Conservation (phyloP, 2,888 invertebrate species). For the Drosophila borealis region DNA sequence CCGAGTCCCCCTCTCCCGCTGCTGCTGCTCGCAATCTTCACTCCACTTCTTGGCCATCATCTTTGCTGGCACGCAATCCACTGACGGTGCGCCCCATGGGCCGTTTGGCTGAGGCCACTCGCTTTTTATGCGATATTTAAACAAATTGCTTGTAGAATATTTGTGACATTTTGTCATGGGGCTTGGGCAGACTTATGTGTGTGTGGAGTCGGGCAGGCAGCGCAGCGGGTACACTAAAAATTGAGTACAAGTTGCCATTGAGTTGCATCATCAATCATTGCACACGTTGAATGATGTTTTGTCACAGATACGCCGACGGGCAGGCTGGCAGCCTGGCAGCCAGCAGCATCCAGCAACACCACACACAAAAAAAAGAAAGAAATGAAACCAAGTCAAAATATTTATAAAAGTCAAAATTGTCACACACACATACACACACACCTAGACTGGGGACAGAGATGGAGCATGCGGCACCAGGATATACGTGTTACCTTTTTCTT, state of each 20-base stretch:
- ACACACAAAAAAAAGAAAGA: conserved; percentile 23
- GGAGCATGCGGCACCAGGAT: conserved; percentile 32
- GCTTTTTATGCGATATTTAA: conserved; percentile 80
- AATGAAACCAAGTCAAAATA: conserved; percentile 73
- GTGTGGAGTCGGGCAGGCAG: conserved; percentile 27
- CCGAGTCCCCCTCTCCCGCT: conserved; percentile 11
- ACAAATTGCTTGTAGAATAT: conserved; percentile 81
- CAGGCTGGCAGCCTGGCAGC: conserved; percentile 44
- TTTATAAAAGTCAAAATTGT: conserved; percentile 82
- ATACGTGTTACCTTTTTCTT: conserved; percentile 18
- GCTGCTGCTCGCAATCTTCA: not conserved
- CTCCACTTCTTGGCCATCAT: conserved; percentile 29
- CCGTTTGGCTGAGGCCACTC: conserved; percentile 35
- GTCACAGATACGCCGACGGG: conserved; percentile 77
- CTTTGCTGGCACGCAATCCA: conserved; percentile 58
- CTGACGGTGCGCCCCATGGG: conserved; percentile 59
- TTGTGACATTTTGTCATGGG: conserved; percentile 80
- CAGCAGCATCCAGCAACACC: conserved; percentile 30
- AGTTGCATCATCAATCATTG: conserved; percentile 81
- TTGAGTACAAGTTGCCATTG: conserved; percentile 80
- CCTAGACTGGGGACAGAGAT: conserved; percentile 32
- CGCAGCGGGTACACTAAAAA: conserved; percentile 70
- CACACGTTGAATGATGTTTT: conserved; percentile 80
- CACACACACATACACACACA: conserved; percentile 47
- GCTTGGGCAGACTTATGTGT: conserved; percentile 40